These are phyloP conservation scores for Salvelinus namaycush DNA, from an alignment of 2,113 vertebrate species.

Conservation along the genomic window DNA sequence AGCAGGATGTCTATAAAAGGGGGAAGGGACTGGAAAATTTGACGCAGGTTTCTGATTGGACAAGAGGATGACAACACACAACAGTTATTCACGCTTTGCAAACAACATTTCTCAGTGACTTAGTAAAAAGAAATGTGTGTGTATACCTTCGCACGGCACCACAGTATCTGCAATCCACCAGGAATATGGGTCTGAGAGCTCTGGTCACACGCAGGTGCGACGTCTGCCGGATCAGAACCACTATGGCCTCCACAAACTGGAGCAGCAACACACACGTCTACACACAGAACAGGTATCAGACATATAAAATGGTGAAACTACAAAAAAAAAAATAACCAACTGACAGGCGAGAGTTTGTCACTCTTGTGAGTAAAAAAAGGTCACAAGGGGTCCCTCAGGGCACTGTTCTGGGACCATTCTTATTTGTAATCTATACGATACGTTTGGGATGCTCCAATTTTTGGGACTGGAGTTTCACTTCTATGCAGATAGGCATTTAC, in stretches of 20 bases:
- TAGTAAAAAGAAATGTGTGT: background rate
- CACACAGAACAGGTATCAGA: background rate
- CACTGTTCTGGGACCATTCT: too few species aligned
- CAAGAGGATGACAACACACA: slow-evolving; percentile 10
- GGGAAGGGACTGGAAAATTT: slow-evolving; percentile 98
- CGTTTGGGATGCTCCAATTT: too few species aligned
- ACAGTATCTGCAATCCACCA: slow-evolving; percentile 97
- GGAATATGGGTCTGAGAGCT: slow-evolving; percentile 93
- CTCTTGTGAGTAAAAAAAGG: too few species aligned
- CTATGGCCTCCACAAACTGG: slow-evolving; percentile 94
- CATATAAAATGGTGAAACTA: background rate
- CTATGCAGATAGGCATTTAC: slow-evolving; percentile 59
- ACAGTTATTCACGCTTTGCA: too few species aligned
- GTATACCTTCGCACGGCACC: slow-evolving; percentile 91
- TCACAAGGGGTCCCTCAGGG: too few species aligned
- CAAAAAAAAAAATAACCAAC: background rate
- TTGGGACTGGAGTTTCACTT: too few species aligned
- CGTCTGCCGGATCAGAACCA: slow-evolving; percentile 92
- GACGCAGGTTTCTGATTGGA: slow-evolving; percentile 88
- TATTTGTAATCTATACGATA: too few species aligned
- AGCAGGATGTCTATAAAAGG: slow-evolving; percentile 97
- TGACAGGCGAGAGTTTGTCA: too few species aligned
- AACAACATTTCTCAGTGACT: slow-evolving; percentile 7
- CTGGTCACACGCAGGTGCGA: slow-evolving; percentile 93
- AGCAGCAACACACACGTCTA: slow-evolving; percentile 89